Evolutionary conservation across 2,888 invertebrate species (phyloP).

Genomic region (Tiliacea citrago): DNA sequence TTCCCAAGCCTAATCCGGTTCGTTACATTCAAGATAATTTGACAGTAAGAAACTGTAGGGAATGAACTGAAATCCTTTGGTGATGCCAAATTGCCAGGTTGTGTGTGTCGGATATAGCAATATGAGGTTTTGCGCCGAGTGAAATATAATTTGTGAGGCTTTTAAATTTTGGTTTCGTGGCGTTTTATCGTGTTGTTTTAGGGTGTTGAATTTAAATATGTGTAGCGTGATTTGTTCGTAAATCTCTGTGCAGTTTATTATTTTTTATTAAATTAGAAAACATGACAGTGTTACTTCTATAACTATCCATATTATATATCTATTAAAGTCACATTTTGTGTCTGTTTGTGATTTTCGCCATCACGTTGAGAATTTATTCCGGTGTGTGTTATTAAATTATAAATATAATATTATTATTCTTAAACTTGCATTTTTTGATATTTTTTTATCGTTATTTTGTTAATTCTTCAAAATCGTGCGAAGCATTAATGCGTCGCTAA

Average conservation of each 20-base stretch:
- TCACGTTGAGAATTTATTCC: background rate
- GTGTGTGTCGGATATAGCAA: conserved; percentile 35
- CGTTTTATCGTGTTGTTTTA: conserved; percentile 27
- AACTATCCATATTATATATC: background rate
- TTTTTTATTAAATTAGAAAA: conserved; percentile 1
- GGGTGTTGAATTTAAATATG: conserved; percentile 24
- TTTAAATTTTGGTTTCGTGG: conserved; percentile 39
- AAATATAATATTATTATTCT: no score
- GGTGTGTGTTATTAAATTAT: no score
- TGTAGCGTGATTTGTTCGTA: conserved; percentile 22
- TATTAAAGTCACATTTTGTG: background rate
- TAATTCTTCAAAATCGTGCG: background rate
- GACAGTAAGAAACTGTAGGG: conserved; percentile 71
- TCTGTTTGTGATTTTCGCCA: background rate
- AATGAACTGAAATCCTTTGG: conserved; percentile 70
- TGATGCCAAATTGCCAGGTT: conserved; percentile 66
- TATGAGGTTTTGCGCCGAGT: conserved; percentile 47
- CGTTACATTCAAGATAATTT: conserved; percentile 77
- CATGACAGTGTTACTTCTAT: background rate
- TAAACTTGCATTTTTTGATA: no score
- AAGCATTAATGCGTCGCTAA: no score
- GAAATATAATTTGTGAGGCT: conserved; percentile 54
- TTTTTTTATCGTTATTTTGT: no score
- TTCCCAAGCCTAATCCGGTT: conserved; percentile 74
- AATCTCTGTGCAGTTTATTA: background rate